Conservation (phyloP, 2,113 vertebrate species). For the Scomber scombrus region DNA sequence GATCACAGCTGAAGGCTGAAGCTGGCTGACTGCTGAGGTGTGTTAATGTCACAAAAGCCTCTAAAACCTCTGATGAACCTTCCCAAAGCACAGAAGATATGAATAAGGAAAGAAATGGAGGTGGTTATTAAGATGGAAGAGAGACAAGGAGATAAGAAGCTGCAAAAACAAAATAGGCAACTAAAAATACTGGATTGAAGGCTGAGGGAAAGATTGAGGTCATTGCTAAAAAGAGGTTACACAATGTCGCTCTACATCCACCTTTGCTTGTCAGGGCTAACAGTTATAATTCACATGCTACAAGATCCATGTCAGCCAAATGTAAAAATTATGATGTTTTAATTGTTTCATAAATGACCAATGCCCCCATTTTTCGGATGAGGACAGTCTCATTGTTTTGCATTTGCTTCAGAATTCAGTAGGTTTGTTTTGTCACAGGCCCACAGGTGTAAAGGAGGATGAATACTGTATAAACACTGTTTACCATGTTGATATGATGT, state of each 20-base stretch:
- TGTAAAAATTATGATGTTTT: too few species aligned
- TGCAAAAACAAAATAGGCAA: background rate
- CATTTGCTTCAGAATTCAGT: background rate
- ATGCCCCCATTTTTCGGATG: too few species aligned
- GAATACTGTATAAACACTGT: background rate
- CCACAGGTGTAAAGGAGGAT: background rate
- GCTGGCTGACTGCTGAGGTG: slow-evolving; percentile 1
- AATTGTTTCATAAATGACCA: too few species aligned
- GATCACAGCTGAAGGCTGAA: slow-evolving; percentile 17
- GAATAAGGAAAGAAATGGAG: background rate
- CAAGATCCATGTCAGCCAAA: too few species aligned
- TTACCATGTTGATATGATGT: background rate
- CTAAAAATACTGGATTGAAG: too few species aligned
- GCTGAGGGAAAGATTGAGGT: too few species aligned
- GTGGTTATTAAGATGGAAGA: too few species aligned
- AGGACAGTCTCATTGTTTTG: background rate
- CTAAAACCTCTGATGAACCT: background rate
- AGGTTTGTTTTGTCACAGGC: background rate
- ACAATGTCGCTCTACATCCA: too few species aligned
- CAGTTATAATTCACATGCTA: too few species aligned
- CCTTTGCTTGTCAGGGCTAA: too few species aligned
- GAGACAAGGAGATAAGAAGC: background rate
- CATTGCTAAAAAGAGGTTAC: too few species aligned
- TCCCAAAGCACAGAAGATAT: background rate
- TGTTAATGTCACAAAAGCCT: slow-evolving; percentile 16